Evolutionary conservation across 2,797 vertebrate genomes (phyloP).

Genomic region (Discoglossus pictus): DNA sequence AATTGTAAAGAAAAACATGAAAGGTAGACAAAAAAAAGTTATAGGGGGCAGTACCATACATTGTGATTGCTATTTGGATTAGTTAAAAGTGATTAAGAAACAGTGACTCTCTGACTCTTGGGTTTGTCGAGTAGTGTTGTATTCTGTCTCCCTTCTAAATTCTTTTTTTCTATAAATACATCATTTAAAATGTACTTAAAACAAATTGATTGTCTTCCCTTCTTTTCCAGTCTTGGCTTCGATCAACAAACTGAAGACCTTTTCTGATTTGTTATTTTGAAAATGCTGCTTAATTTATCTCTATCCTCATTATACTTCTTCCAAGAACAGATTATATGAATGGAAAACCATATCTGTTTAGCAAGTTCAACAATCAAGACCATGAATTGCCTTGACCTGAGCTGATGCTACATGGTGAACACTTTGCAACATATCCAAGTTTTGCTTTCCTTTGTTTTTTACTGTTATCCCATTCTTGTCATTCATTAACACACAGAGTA

Average conservation of each 20-base stretch:
- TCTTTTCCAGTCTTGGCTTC: slow-evolving; percentile 68
- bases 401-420: slow-evolving; percentile 55
- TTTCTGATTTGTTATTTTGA: slow-evolving; percentile 19
- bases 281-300: slow-evolving; percentile 52
- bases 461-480: slow-evolving; percentile 53
- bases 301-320: slow-evolving; percentile 19
- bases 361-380: slow-evolving; percentile 51
- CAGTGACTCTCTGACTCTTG: too few relatives aligned
- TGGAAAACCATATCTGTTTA: slow-evolving; percentile 30
- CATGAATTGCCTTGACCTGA: slow-evolving; percentile 57
- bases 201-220: slow-evolving; percentile 3
- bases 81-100: too few relatives aligned
- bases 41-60: too few relatives aligned
- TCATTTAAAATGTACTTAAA: not conserved
- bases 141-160: too few relatives aligned
- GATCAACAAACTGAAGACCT: slow-evolving; percentile 63
- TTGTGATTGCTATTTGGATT: too few relatives aligned
- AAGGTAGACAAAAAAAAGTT: too few relatives aligned
- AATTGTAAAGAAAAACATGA: too few relatives aligned
- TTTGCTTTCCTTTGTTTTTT: slow-evolving; percentile 49
- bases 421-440: slow-evolving; percentile 38
- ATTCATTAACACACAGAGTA: slow-evolving; percentile 61
- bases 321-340: slow-evolving; percentile 20
- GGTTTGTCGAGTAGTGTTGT: too few relatives aligned
- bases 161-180: too few relatives aligned